These are phyloP conservation scores for Allophyes oxyacanthae DNA, from an alignment of 2,888 invertebrate species.

Conservation along the genomic window DNA sequence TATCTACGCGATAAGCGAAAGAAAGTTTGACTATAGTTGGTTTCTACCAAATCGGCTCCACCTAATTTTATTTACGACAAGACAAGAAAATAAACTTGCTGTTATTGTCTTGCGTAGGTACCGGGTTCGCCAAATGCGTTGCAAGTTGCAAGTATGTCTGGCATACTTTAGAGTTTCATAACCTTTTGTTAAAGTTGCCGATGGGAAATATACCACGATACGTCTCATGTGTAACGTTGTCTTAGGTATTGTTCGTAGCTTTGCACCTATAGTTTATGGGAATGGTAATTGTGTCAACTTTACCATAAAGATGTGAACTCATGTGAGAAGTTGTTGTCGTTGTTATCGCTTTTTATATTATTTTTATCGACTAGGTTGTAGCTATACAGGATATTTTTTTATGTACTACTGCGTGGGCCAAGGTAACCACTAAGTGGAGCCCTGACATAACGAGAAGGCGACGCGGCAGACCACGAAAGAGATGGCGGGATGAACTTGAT, in stretches of 20 bases:
- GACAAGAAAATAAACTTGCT: slow-evolving; percentile 35
- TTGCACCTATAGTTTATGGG: slow-evolving; percentile 32
- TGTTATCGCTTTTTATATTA: neutral
- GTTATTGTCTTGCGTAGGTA: slow-evolving; percentile 50
- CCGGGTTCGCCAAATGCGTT: slow-evolving; percentile 49
- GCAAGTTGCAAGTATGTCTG: slow-evolving; percentile 22
- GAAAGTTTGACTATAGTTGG: slow-evolving; percentile 22
- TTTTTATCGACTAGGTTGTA: too few species aligned
- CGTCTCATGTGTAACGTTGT: slow-evolving; percentile 44
- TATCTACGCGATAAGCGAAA: neutral
- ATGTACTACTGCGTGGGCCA: too few species aligned
- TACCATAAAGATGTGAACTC: slow-evolving; percentile 16
- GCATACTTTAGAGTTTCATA: slow-evolving; percentile 54
- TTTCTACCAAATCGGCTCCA: slow-evolving; percentile 36
- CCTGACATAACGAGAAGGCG: too few species aligned
- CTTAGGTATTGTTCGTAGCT: slow-evolving; percentile 43
- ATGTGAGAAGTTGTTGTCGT: too few species aligned
- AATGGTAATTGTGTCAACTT: slow-evolving; percentile 48
- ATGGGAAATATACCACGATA: slow-evolving; percentile 51
- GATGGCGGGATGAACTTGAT: too few species aligned
- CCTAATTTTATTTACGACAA: slow-evolving; percentile 52
- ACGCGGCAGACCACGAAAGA: too few species aligned
- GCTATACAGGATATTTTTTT: too few species aligned
- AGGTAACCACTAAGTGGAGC: too few species aligned
- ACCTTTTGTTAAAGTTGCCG: slow-evolving; percentile 47